These are phyloP conservation scores for Leucoma salicis DNA, from an alignment of 2,888 invertebrate species.

Conservation along the genomic window DNA sequence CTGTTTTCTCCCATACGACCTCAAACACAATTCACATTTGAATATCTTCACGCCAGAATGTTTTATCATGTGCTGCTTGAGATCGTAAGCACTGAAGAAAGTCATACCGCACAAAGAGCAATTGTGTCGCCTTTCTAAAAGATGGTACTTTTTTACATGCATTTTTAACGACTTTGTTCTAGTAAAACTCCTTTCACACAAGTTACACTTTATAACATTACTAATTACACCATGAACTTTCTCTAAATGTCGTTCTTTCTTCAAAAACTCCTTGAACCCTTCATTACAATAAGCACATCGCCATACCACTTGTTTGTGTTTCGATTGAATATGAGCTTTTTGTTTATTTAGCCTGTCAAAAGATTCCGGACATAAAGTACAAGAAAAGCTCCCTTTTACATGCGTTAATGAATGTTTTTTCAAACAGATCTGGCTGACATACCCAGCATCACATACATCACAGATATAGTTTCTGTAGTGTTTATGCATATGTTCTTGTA, in stretches of 20 bases:
- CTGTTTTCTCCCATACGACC: constrained; percentile 47
- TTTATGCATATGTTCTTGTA: constrained; percentile 47
- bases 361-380: constrained; percentile 55
- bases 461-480: constrained; percentile 58
- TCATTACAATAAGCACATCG: constrained; percentile 46
- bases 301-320: not conserved
- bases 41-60: constrained; percentile 65
- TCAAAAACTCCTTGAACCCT: constrained; percentile 33
- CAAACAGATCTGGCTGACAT: constrained; percentile 42
- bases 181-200: constrained; percentile 27
- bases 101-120: constrained; percentile 33
- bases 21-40: constrained; percentile 51
- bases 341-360: constrained; percentile 62
- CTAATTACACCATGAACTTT: constrained; percentile 31
- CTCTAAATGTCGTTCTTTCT: constrained; percentile 35
- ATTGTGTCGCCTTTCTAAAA: constrained; percentile 30
- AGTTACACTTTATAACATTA: constrained; percentile 29
- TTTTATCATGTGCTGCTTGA: constrained; percentile 59
- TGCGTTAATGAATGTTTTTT: constrained; percentile 42
- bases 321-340: constrained; percentile 44
- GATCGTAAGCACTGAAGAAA: constrained; percentile 36
- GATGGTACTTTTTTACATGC: constrained; percentile 40
- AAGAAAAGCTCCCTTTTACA: constrained; percentile 43
- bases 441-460: constrained; percentile 48
- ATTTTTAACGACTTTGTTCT: constrained; percentile 7